A percentile compares a stretch with the other conserved stretches of the same genome.
Evolutionary conservation across 2,113 vertebrate genomes (phyloP).

Genomic region (Eurypyga helias): DNA sequence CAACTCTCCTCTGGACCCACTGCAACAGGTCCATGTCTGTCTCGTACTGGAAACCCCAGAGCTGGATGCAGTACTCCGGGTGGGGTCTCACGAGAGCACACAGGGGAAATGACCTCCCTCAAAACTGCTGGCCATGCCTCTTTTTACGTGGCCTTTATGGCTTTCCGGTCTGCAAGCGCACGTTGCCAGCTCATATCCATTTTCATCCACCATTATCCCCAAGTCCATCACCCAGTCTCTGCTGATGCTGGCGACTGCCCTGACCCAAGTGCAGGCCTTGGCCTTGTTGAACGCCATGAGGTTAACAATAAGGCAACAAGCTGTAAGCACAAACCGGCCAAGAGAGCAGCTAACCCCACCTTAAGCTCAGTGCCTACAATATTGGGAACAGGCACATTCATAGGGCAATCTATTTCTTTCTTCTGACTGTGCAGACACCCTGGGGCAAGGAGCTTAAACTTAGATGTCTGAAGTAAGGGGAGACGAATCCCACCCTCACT

Average conservation of each 20-base stretch:
- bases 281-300: neutral
- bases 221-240: neutral
- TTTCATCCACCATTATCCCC: neutral
- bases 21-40: neutral
- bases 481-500: constrained; percentile 33
- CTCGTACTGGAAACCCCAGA: neutral
- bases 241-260: neutral
- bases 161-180: neutral
- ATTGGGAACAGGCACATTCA: neutral
- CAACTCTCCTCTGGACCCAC: neutral
- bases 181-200: rapidly evolving
- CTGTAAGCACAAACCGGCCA: neutral
- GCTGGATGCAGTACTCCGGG: rapidly evolving
- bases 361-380: neutral
- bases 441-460: constrained; percentile 47
- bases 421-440: neutral
- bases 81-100: neutral
- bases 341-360: neutral
- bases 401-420: constrained; percentile 25
- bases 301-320: neutral
- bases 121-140: rapidly evolving
- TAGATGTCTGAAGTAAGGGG: constrained; percentile 43
- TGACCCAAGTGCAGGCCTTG: neutral
- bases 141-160: neutral
- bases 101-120: neutral